Percentiles rank a stretch among this genome's conserved stretches.
Evolutionary conservation across 2,888 invertebrate species (phyloP).

Genomic region (Drosophila emarginata): DNA sequence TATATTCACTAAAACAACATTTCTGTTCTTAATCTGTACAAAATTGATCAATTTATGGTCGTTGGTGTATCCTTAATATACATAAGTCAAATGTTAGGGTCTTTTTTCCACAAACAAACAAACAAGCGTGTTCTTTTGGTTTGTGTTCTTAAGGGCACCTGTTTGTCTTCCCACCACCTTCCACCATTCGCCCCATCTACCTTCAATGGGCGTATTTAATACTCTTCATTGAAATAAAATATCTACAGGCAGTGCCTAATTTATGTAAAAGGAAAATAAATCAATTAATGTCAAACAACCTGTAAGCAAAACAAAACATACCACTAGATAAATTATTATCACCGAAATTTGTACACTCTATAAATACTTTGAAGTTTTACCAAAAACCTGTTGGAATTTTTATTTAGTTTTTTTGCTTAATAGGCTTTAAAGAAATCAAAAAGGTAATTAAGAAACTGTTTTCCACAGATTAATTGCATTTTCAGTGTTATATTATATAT

Average conservation of each 20-base stretch:
- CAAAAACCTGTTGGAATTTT: no score
- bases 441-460: no score
- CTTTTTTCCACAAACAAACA: neutral
- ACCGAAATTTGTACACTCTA: neutral
- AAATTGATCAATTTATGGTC: constrained; percentile 6
- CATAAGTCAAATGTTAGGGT: constrained; percentile 1
- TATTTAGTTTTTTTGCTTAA: no score
- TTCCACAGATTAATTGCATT: no score
- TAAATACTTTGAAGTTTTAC: neutral
- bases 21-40: neutral
- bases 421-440: no score
- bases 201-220: neutral
- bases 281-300: constrained; percentile 81
- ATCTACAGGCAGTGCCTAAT: constrained; percentile 55
- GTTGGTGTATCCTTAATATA: neutral
- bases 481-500: no score
- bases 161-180: constrained; percentile 2
- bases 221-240: constrained; percentile 41
- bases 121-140: constrained; percentile 1
- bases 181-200: neutral
- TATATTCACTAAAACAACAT: neutral
- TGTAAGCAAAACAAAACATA: constrained; percentile 58
- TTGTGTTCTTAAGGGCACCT: neutral
- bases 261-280: constrained; percentile 79
- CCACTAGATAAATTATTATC: neutral